Conservation (phyloP, 2,113 vertebrate genomes). For the Pachycephala philippinensis region DNA sequence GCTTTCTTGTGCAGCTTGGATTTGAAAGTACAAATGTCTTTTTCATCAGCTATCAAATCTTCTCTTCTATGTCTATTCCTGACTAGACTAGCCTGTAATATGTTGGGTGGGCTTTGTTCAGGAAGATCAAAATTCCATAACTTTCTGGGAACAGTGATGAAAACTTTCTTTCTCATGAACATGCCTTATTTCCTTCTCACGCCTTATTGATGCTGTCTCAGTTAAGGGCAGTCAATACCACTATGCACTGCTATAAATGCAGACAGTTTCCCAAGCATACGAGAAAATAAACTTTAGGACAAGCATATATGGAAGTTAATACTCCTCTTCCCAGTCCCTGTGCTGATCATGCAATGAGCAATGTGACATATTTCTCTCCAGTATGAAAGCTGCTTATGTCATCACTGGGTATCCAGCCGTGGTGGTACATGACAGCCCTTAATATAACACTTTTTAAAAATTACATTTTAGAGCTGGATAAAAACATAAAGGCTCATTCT, state of each 20-base stretch:
- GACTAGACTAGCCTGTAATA: neutral
- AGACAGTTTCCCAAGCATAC: neutral
- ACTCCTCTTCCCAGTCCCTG: neutral
- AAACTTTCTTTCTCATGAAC: neutral
- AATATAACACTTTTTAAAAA: neutral
- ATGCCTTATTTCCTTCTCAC: neutral
- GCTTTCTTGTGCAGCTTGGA: neutral
- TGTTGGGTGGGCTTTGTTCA: neutral
- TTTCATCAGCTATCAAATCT: neutral
- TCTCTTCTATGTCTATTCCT: neutral
- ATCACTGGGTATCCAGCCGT: neutral
- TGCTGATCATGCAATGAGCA: neutral
- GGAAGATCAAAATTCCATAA: neutral
- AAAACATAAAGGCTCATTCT: neutral
- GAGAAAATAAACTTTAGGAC: neutral
- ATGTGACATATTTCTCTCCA: neutral
- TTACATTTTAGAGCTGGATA: neutral
- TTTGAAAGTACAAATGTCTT: neutral
- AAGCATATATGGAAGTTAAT: neutral
- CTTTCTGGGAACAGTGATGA: neutral
- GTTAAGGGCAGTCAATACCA: neutral
- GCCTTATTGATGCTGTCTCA: neutral
- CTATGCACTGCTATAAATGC: neutral
- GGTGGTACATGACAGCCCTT: neutral
- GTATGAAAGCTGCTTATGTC: neutral